phyloP scores from a whole-genome alignment of 2,113 vertebrate genomes.

The Dermatemys mawii region DNA sequence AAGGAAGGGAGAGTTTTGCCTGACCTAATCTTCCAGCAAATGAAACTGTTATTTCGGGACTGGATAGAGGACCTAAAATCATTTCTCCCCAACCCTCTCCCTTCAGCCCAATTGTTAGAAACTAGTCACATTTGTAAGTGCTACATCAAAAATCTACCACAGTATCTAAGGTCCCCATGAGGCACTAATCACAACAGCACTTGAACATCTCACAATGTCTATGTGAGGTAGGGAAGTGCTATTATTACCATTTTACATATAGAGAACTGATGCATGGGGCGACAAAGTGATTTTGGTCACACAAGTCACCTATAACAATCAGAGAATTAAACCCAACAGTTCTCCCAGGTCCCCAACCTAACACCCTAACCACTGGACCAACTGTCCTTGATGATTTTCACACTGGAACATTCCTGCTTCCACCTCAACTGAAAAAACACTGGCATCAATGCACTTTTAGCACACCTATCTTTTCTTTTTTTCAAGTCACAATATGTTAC shows the following conservation, averaged over 20 bases:
- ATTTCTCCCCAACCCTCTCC: background rate
- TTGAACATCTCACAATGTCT: background rate
- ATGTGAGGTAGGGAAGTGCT: background rate
- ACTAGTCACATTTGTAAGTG: background rate
- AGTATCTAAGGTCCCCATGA: background rate
- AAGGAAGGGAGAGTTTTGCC: background rate
- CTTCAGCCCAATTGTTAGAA: background rate
- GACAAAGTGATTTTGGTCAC: background rate
- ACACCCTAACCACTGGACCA: background rate
- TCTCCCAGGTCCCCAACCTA: background rate
- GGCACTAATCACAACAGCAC: too few species aligned
- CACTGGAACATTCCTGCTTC: background rate
- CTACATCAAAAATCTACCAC: background rate
- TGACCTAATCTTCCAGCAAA: background rate
- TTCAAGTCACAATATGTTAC: background rate
- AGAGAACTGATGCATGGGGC: background rate
- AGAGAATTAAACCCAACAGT: background rate
- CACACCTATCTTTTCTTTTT: background rate
- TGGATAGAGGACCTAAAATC: background rate
- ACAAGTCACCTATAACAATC: background rate
- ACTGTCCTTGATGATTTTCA: background rate
- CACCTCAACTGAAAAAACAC: background rate
- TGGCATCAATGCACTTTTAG: background rate
- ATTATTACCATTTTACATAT: background rate
- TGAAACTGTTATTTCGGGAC: background rate